Percentiles rank a stretch among this genome's conserved stretches.
Evolutionary conservation across 2,888 invertebrate genomes (phyloP).

Genomic region (Adineta ricciae): DNA sequence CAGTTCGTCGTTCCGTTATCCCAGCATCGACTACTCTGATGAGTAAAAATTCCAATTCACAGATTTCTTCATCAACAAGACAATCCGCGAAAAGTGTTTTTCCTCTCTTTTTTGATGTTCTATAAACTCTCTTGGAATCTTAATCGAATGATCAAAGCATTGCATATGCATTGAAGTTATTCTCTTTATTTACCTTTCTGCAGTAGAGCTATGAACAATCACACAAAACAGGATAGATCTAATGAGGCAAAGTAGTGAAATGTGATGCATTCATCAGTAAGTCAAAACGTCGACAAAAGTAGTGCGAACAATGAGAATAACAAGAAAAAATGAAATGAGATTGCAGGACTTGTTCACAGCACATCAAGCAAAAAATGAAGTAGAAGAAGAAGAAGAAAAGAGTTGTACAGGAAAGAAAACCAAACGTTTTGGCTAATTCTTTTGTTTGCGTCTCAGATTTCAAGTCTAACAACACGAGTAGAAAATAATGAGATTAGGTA

Average conservation of each 20-base stretch:
- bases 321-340: neutral
- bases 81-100: neutral
- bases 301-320: neutral
- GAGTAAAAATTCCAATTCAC: neutral
- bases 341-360: neutral
- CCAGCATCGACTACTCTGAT: neutral
- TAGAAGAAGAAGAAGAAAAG: no score
- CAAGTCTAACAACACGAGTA: neutral
- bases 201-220: neutral
- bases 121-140: neutral
- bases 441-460: neutral
- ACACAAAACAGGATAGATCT: neutral
- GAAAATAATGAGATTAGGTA: neutral
- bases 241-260: neutral
- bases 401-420: neutral
- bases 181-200: neutral
- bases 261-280: neutral
- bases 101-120: neutral
- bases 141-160: no score
- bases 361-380: neutral
- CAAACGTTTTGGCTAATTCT: neutral
- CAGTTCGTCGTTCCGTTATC: neutral
- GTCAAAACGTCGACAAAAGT: neutral
- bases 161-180: neutral
- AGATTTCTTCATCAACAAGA: neutral